Conservation (phyloP, 2,888 invertebrate genomes). For the Trachelus stipa region DNA sequence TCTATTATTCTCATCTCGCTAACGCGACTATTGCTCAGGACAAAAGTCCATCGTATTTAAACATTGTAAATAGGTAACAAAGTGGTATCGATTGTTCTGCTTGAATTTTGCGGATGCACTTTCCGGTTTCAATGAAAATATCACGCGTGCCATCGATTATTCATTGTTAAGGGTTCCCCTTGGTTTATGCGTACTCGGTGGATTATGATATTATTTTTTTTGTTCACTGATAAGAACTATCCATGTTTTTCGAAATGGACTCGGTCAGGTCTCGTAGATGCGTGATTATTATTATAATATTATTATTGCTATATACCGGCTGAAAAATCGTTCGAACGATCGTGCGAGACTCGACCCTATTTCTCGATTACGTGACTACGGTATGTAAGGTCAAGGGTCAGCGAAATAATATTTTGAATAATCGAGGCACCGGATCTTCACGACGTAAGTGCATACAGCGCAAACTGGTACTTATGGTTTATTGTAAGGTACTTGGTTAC, state of each 20-base stretch:
- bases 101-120: background rate
- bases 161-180: background rate
- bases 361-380: background rate
- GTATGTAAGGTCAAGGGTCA: no score
- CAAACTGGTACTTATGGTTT: conserved; percentile 16
- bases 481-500: conserved; percentile 31
- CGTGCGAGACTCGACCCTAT: background rate
- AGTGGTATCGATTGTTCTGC: conserved; percentile 62
- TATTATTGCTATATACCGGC: background rate
- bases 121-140: background rate
- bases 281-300: background rate
- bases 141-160: background rate
- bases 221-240: background rate
- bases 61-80: conserved; percentile 66
- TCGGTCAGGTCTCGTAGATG: background rate
- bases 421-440: background rate
- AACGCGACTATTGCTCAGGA: conserved; percentile 61
- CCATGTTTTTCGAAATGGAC: background rate
- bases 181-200: background rate
- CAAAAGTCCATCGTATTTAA: conserved; percentile 60
- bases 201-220: background rate
- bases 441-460: background rate
- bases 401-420: background rate
- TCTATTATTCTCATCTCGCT: conserved; percentile 32
- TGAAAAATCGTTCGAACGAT: background rate